These are phyloP conservation scores for Sardinella longiceps DNA, from an alignment of 2,797 vertebrate species.

Conservation along the genomic window DNA sequence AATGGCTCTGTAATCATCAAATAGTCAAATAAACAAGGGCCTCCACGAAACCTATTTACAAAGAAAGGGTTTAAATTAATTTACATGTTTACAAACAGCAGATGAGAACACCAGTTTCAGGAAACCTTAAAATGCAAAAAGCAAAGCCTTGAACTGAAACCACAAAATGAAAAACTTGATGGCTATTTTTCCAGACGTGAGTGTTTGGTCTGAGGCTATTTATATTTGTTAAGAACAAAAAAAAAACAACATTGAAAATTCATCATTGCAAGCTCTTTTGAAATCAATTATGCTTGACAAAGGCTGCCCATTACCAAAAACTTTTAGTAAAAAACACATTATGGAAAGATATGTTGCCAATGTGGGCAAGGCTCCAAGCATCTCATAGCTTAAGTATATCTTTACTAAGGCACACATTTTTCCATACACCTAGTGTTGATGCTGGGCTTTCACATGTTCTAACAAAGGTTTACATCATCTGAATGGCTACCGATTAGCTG, in stretches of 20 bases:
- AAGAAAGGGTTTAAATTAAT: background rate
- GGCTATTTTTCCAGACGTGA: background rate
- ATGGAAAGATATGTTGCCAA: slow-evolving; percentile 56
- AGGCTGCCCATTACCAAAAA: slow-evolving; percentile 66
- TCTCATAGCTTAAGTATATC: slow-evolving; percentile 73
- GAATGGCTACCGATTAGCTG: slow-evolving; percentile 51
- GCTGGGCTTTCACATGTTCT: slow-evolving; percentile 51
- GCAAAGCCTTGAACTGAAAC: background rate
- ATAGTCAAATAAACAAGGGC: background rate
- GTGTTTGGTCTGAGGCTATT: background rate
- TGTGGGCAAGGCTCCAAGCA: slow-evolving; percentile 59
- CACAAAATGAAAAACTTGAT: background rate
- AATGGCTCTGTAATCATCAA: background rate
- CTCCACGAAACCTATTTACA: background rate
- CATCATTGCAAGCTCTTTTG: slow-evolving; percentile 59
- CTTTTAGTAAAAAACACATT: slow-evolving; percentile 54
- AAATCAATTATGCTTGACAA: slow-evolving; percentile 57
- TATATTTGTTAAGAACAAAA: background rate
- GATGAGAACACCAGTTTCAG: background rate
- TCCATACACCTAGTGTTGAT: slow-evolving; percentile 43
- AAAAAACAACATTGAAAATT: background rate
- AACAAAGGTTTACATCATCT: slow-evolving; percentile 57
- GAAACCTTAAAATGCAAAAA: background rate
- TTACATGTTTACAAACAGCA: background rate
- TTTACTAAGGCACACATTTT: slow-evolving; percentile 66